These are phyloP conservation scores for Silurus lanzhouensis DNA, from an alignment of 2,797 vertebrate genomes.

Conservation along the genomic window DNA sequence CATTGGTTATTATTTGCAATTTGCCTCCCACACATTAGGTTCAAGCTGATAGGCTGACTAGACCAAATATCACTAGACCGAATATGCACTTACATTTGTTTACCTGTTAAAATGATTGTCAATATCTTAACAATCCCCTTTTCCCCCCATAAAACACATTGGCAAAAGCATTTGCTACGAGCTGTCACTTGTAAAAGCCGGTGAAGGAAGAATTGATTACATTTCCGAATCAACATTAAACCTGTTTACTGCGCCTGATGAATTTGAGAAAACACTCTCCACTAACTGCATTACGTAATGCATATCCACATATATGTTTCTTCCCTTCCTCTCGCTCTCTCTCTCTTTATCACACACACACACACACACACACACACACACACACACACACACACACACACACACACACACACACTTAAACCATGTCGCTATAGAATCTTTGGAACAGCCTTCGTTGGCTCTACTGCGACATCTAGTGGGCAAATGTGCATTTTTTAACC, in stretches of 20 bases:
- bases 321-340: not conserved
- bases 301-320: constrained; percentile 54
- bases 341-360: not conserved
- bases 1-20: no score
- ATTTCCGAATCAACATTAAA: constrained; percentile 1
- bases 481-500: constrained; percentile 10
- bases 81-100: not conserved
- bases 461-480: constrained; percentile 95
- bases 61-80: no score
- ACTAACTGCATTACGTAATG: constrained; percentile 57
- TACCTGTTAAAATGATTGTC: not conserved
- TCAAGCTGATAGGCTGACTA: not conserved
- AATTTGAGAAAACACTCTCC: constrained; percentile 8
- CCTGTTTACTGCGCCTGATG: not conserved
- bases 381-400: no score
- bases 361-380: no score
- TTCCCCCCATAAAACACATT: not conserved
- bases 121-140: not conserved
- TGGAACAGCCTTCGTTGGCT: constrained; percentile 72
- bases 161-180: not conserved
- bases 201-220: not conserved
- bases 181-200: not conserved
- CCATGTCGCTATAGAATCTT: not conserved
- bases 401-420: not conserved
- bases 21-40: no score